Base-by-base conservation (phyloP, 2,888 invertebrate genomes). In the Drymonia ruficornis region DNA sequence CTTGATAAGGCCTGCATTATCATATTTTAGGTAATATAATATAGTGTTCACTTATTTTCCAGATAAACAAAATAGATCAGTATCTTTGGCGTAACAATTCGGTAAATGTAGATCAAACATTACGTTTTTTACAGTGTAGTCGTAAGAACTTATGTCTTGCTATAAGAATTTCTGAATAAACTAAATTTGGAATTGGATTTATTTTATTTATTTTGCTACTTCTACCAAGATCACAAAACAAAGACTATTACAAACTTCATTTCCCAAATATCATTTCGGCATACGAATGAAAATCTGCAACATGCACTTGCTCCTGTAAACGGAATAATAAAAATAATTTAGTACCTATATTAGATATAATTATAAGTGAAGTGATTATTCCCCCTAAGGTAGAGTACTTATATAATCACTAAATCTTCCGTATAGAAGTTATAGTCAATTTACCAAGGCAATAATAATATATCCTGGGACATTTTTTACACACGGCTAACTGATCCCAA, bases 231-330 rank as follows among this genome's bases (percentile, higher is more conserved):
- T 7, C 1, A n/a, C 4, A 36, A 36, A 36, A 36, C 3, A 13
- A 36, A n/a, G n/a, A n/a, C 36, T 11, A 11, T n/a, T 7, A 36
- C 31, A 31, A 2, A 31, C 12, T 9, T 31, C 4, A 66, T 50
- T 76, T 75, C 53, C 63, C 56, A 72, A 80, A 87, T 54, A 88
- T 63, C 31, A 82, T 82, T 55, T 93, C 85, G 62, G 95, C 93
- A 83, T 96, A 95, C 40, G 83, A 75, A 55, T 94, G 93, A 63
- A 96, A 85, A 77, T 95, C 94, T 18, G 94, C 93, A 13, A 96
- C 88, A 77, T 96, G 96, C 23, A 96, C 92, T 84, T 94, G 94
- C 86, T 96, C 96, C 93, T 95, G 92, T 66, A 94, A 94, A 51
- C 66, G 59, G 75, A 70, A 60, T 51, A 50, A 0, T 42, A 50